Conservation (phyloP, 2,113 vertebrate species). For the Paratilapia polleni region DNA sequence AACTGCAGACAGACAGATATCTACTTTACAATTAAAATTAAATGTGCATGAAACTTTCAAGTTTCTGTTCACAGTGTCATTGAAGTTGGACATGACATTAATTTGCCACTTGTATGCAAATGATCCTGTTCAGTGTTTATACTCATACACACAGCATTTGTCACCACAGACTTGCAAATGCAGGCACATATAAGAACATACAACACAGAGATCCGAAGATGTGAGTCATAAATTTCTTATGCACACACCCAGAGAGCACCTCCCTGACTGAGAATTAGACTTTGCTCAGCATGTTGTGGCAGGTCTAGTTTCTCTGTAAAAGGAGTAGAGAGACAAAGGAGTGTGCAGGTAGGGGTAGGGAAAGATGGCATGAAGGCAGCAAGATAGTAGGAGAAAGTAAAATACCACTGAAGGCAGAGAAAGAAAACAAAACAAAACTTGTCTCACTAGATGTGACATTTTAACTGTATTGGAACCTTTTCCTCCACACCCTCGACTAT, state of each 20-base stretch:
- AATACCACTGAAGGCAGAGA: not conserved
- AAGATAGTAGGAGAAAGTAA: not conserved
- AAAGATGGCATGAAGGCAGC: not conserved
- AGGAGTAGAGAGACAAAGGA: not conserved
- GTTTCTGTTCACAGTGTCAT: not conserved
- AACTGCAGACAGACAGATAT: not conserved
- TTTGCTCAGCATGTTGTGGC: slow-evolving; percentile 46
- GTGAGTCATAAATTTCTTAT: slow-evolving; percentile 49
- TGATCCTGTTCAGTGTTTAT: not conserved
- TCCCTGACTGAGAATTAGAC: slow-evolving; percentile 45
- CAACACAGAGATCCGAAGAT: not conserved
- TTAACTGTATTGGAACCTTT: not conserved
- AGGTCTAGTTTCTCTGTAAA: slow-evolving; percentile 30
- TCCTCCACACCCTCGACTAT: not conserved
- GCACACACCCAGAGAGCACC: slow-evolving; percentile 42
- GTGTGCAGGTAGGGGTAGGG: not conserved
- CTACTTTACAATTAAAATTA: not conserved
- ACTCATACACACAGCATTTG: not conserved
- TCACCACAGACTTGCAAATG: not conserved
- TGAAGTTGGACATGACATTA: not conserved
- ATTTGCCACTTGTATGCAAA: not conserved
- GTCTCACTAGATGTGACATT: not conserved
- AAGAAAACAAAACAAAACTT: not conserved
- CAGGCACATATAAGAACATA: not conserved
- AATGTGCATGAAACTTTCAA: not conserved